phyloP scores from a whole-genome alignment of 2,888 invertebrate species.

The Campoplex capitator region DNA sequence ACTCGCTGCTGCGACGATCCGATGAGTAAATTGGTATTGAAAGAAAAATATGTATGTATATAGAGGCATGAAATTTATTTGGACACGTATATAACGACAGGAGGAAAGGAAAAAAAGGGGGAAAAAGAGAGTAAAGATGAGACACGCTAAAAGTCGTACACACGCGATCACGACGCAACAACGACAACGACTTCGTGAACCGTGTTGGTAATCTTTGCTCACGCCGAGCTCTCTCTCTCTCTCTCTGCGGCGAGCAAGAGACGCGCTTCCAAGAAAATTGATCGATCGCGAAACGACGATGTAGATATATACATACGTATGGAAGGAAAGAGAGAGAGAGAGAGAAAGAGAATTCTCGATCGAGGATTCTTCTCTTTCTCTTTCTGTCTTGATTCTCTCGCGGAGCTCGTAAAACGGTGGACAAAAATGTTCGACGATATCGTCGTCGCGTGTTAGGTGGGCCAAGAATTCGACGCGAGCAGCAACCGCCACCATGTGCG shows the following conservation, averaged over 20 bases:
- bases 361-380: constrained; percentile 42
- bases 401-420: constrained; percentile 70
- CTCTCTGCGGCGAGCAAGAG: constrained; percentile 30
- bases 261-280: constrained; percentile 65
- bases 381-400: constrained; percentile 34
- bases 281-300: constrained; percentile 65
- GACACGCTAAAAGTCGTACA: constrained; percentile 58
- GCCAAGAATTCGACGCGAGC: neutral
- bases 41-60: constrained; percentile 11
- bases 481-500: neutral
- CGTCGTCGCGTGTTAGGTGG: constrained; percentile 68
- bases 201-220: constrained; percentile 57
- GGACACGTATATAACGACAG: neutral
- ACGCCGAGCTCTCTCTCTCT: constrained; percentile 11
- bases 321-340: constrained; percentile 2
- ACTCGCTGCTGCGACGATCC: constrained; percentile 1
- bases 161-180: constrained; percentile 61
- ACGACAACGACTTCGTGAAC: constrained; percentile 49
- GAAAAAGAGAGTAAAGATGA: constrained; percentile 42
- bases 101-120: constrained; percentile 18
- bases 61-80: neutral
- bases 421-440: constrained; percentile 72
- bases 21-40: constrained; percentile 42
- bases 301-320: neutral
- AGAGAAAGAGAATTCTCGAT: constrained; percentile 42